Evolutionary conservation across 2,113 vertebrate species (phyloP), one percentile per base, ranked within the genome.

Genomic region (Pachycephala philippinensis): DNA sequence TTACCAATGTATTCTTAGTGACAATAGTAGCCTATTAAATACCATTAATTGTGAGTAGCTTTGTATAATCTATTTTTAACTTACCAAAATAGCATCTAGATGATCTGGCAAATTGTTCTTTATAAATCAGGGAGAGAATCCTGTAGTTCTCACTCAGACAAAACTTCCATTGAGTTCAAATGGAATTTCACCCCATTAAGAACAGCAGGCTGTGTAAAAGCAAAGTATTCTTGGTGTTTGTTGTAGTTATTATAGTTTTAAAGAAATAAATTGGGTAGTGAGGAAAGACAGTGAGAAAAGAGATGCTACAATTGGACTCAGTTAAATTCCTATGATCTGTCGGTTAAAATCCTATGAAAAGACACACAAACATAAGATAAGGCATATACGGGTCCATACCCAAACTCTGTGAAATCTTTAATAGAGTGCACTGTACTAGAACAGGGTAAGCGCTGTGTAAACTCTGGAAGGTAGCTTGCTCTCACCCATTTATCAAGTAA

Each of bases 141-240:
- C 49, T 94, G 27, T 75, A 90, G 75, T 66, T 86, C 88, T 93
- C 95, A 69, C 60, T 95, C 64, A 94, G 91, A 79, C 39, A 93
- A 90, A 96, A 83, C 54, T 93, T 91, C 69, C 54, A 65, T 77
- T 65, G 95, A 88, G 69, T 93, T 97, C 77, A 96, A 96, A 84
- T 86, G 68, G 77, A 95, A 93, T 96, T 96, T 92, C 79, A 87
- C 49, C 76, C 69, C 37, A 40, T 63, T 87, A 33, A 56, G 83
- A 95, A 45, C 40, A 87, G 56, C 74, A 60, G 85, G 80, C 35
- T 85, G 42, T 37, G 14, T 75, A 78, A 91, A 90, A 84, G 45
- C 60, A 57, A 72, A 72, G 49, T 53, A 56, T 87, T 90, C 57
- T 44, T 78, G 52, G 31, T 78, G 28, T 37, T 56, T 20, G 40